Percentiles rank a stretch among this genome's conserved stretches.
phyloP scores from a whole-genome alignment of 2,888 invertebrate species.

The Coecobrya sp. region DNA sequence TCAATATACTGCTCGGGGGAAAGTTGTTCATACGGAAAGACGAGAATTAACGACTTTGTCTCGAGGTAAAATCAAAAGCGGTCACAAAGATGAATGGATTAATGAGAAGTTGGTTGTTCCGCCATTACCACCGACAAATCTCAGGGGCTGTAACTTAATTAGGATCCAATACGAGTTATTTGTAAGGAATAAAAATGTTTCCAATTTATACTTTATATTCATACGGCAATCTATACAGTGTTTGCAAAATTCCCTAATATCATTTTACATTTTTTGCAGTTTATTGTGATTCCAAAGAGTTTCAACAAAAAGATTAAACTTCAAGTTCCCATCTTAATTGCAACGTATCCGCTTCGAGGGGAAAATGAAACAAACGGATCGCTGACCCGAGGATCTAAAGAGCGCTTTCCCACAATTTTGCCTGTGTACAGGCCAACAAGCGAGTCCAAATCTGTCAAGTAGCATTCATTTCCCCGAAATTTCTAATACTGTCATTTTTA shows the following conservation, averaged over 20 bases:
- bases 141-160: slow-evolving; percentile 97
- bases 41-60: slow-evolving; percentile 94
- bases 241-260: not conserved
- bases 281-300: slow-evolving; percentile 96
- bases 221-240: too few species aligned
- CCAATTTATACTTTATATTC: too few species aligned
- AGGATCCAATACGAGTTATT: slow-evolving; percentile 97
- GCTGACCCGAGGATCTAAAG: slow-evolving; percentile 91
- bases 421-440: slow-evolving; percentile 94
- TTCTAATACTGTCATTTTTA: too few species aligned
- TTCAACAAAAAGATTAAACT: slow-evolving; percentile 97
- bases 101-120: slow-evolving; percentile 97
- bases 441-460: slow-evolving; percentile 83
- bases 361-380: slow-evolving; percentile 88
- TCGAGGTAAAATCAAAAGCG: slow-evolving; percentile 94
- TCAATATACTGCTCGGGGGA: slow-evolving; percentile 95
- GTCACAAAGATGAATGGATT: slow-evolving; percentile 94
- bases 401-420: slow-evolving; percentile 97
- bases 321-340: slow-evolving; percentile 96
- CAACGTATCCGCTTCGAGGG: slow-evolving; percentile 94
- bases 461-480: not conserved
- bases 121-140: slow-evolving; percentile 97
- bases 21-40: slow-evolving; percentile 95
- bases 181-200: slow-evolving; percentile 89
- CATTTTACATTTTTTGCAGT: slow-evolving; percentile 89